A percentile compares a stretch with the other conserved stretches of the same genome.
Evolutionary conservation across 2,888 invertebrate species (phyloP).

Genomic region (Eupithecia dodoneata): DNA sequence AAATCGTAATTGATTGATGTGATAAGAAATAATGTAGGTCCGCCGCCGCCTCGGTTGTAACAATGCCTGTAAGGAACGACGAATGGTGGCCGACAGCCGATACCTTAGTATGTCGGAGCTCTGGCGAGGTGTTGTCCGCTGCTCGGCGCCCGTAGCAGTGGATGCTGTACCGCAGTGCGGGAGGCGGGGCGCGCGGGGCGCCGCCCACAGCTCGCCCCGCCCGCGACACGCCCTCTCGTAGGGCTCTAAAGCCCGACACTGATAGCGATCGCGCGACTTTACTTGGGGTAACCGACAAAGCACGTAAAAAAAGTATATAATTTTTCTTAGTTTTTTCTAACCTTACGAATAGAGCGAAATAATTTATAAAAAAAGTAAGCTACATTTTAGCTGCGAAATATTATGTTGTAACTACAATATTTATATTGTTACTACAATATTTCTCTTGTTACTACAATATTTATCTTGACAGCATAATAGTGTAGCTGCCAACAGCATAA

Average conservation of each 20-base stretch:
- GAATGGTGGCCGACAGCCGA: not conserved
- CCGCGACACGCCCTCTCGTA: slow-evolving; percentile 46
- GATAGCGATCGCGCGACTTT: not conserved
- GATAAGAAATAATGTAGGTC: not conserved
- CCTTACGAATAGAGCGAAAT: too few relatives aligned
- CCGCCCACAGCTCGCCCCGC: slow-evolving; percentile 59
- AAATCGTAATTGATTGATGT: not conserved
- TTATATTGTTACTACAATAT: too few relatives aligned
- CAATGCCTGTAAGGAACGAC: not conserved
- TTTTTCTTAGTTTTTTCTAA: too few relatives aligned
- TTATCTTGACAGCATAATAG: too few relatives aligned
- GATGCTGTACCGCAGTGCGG: slow-evolving; percentile 39
- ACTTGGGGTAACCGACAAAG: too few relatives aligned
- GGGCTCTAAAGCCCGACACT: not conserved
- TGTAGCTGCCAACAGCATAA: too few relatives aligned
- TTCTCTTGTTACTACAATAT: too few relatives aligned
- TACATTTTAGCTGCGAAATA: too few relatives aligned
- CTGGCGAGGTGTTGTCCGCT: slow-evolving; percentile 10
- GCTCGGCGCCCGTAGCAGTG: slow-evolving; percentile 19
- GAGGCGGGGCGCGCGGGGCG: slow-evolving; percentile 44
- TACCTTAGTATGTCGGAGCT: not conserved
- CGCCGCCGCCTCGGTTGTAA: not conserved
- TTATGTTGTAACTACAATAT: too few relatives aligned
- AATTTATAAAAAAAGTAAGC: too few relatives aligned
- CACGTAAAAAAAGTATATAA: too few relatives aligned